Conservation (phyloP, 2,113 vertebrate genomes). For the Neodontobutis hainanensis region DNA sequence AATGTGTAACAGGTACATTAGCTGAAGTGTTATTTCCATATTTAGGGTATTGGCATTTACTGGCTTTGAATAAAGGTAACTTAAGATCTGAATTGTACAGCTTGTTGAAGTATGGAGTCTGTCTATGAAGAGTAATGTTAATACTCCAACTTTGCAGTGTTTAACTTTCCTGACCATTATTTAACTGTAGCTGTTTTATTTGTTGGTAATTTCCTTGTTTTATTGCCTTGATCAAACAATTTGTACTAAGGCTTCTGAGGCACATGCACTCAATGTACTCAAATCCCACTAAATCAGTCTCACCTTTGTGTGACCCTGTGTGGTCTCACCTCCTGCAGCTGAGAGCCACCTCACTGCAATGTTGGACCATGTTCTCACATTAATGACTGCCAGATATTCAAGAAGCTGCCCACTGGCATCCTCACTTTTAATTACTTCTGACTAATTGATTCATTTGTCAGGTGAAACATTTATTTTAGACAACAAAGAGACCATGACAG, state of each 20-base stretch:
- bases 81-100: too few relatives aligned
- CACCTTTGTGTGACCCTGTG: slow-evolving; percentile 23
- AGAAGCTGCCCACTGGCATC: slow-evolving; percentile 1
- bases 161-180: too few relatives aligned
- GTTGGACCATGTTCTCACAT: slow-evolving; percentile 58
- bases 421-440: slow-evolving; percentile 4
- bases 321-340: slow-evolving; percentile 51
- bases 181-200: background rate
- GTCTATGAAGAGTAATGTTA: too few relatives aligned
- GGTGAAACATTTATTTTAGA: background rate
- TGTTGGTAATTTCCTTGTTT: background rate
- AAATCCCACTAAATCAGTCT: slow-evolving; percentile 57
- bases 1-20: too few relatives aligned
- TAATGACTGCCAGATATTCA: slow-evolving; percentile 33
- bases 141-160: too few relatives aligned
- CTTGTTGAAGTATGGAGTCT: too few relatives aligned
- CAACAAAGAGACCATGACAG: too few relatives aligned
- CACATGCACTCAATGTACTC: slow-evolving; percentile 21
- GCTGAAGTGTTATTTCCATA: too few relatives aligned
- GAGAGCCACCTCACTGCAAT: slow-evolving; percentile 51
- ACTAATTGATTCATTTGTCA: background rate
- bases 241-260: slow-evolving; percentile 26
- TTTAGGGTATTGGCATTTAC: too few relatives aligned
- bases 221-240: background rate
- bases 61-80: too few relatives aligned